A percentile compares a stretch with the other conserved stretches of the same genome.
phyloP scores from a whole-genome alignment of 2,797 vertebrate genomes.

The Tarsius wallacei region DNA sequence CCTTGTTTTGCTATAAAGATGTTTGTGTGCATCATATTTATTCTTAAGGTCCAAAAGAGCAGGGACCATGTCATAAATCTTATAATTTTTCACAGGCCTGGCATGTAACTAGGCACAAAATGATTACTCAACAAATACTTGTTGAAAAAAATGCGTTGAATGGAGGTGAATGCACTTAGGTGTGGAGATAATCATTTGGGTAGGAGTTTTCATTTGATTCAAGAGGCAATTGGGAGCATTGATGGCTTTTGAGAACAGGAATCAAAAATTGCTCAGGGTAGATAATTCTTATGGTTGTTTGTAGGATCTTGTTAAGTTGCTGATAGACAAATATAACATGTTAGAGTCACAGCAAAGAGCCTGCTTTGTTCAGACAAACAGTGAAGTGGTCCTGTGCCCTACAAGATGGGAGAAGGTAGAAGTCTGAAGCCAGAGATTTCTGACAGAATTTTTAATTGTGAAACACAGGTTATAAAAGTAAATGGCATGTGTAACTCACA shows the following conservation, averaged over 20 bases:
- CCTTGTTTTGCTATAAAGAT: conserved; percentile 13
- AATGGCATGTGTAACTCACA: neutral
- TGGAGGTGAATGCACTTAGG: conserved; percentile 66
- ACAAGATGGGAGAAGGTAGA: neutral
- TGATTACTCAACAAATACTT: conserved; percentile 66
- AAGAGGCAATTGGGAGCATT: conserved; percentile 74
- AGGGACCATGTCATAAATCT: conserved; percentile 24
- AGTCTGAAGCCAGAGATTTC: neutral
- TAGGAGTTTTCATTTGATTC: conserved; percentile 76
- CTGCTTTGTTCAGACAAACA: neutral
- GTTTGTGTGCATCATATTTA: neutral
- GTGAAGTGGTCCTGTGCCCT: neutral
- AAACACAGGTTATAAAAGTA: conserved; percentile 3
- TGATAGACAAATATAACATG: conserved; percentile 37
- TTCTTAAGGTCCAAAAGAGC: conserved; percentile 37
- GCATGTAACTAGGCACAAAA: conserved; percentile 23
- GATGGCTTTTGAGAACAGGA: conserved; percentile 64
- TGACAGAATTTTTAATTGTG: neutral
- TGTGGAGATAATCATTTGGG: conserved; percentile 65
- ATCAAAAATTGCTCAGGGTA: conserved; percentile 64
- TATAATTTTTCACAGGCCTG: conserved; percentile 35
- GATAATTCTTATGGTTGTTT: conserved; percentile 39
- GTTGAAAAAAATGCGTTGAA: conserved; percentile 29
- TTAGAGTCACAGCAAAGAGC: neutral
- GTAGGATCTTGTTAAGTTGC: conserved; percentile 54